Percentiles rank a stretch among this genome's conserved stretches.
phyloP scores from a whole-genome alignment of 2,888 invertebrate species.

The Polyploca ridens region DNA sequence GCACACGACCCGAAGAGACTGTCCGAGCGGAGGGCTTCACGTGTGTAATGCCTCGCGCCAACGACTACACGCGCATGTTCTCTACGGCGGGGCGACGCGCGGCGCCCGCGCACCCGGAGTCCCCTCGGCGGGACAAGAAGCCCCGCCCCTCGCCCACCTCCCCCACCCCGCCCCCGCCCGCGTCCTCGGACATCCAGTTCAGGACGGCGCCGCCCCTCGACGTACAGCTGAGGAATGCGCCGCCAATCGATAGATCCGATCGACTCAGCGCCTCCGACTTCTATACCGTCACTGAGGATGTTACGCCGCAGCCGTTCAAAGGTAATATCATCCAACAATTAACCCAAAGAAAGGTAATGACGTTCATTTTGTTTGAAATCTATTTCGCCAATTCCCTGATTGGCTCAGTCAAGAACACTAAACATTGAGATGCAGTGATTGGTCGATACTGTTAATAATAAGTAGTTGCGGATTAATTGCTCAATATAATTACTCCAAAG shows the following conservation, averaged over 20 bases:
- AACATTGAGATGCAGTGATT: not conserved
- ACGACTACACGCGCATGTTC: conserved; percentile 82
- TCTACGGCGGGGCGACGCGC: conserved; percentile 73
- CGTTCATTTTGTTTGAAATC: no score
- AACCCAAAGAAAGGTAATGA: no score
- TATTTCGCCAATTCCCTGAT: no score
- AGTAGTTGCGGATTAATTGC: no score
- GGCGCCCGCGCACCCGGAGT: conserved; percentile 74
- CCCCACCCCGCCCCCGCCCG: conserved; percentile 19
- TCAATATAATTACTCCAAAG: no score
- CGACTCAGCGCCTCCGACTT: conserved; percentile 80
- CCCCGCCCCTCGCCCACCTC: conserved; percentile 58
- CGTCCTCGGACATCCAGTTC: conserved; percentile 50
- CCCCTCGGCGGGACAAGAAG: conserved; percentile 75
- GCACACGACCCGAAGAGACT: conserved; percentile 66
- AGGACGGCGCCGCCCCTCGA: conserved; percentile 31
- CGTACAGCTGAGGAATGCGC: conserved; percentile 60
- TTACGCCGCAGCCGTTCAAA: conserved; percentile 81
- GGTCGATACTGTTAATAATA: no score
- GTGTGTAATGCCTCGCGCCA: conserved; percentile 85
- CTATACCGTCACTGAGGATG: conserved; percentile 76
- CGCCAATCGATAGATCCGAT: conserved; percentile 54
- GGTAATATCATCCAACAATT: conserved; percentile 46
- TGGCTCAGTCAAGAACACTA: no score
- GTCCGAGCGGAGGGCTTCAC: conserved; percentile 76